Conservation (phyloP, 2,888 invertebrate species). For the Erynnis tages region DNA sequence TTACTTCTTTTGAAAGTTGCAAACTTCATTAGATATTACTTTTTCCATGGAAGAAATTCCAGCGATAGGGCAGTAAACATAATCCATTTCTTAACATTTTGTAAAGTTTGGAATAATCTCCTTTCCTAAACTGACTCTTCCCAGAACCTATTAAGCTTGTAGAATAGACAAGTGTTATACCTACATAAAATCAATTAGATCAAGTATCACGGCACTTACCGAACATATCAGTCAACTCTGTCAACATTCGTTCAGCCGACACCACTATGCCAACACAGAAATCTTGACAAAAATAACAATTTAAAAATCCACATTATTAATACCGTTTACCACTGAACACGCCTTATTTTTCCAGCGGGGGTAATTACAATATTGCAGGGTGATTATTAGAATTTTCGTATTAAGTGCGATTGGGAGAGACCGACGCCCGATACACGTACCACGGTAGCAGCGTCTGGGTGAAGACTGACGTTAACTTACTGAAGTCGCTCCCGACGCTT, state of each 20-base stretch:
- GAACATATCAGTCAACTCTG: conserved; percentile 49
- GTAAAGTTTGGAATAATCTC: too few relatives aligned
- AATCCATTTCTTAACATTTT: too few relatives aligned
- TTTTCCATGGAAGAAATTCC: not conserved
- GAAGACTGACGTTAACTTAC: conserved; percentile 53
- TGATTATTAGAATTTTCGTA: conserved; percentile 36
- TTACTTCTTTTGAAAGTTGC: not conserved
- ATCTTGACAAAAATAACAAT: conserved; percentile 33
- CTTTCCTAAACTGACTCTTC: too few relatives aligned
- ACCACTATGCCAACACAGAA: conserved; percentile 46
- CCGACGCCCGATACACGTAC: conserved; percentile 44
- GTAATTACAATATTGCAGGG: conserved; percentile 2
- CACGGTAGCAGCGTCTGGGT: conserved; percentile 46
- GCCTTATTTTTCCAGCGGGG: not conserved
- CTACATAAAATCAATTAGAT: conserved; percentile 25
- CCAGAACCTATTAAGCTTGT: not conserved
- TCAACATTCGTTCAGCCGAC: conserved; percentile 49
- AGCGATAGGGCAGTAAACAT: not conserved
- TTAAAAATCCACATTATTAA: conserved; percentile 2
- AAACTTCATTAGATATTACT: not conserved
- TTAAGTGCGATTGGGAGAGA: conserved; percentile 39
- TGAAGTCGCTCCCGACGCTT: conserved; percentile 50
- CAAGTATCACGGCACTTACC: conserved; percentile 53
- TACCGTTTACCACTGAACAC: conserved; percentile 9
- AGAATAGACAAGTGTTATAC: not conserved